Percentiles rank a stretch among this genome's conserved stretches.
phyloP scores from a whole-genome alignment of 2,113 vertebrate species.

The Peromyscus polionotus region DNA sequence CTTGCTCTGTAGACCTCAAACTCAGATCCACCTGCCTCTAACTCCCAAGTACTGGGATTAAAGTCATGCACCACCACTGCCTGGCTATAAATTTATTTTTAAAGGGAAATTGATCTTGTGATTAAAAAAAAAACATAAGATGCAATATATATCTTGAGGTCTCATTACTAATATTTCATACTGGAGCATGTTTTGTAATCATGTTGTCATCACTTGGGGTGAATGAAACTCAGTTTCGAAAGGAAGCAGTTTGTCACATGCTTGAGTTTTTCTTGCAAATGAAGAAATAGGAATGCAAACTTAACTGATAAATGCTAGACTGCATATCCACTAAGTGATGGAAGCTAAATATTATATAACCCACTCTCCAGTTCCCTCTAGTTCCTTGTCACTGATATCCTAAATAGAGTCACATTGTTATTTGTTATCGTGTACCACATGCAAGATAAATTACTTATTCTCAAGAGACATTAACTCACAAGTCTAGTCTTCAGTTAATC shows the following conservation, averaged over 20 bases:
- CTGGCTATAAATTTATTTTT: neutral
- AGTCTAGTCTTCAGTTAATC: neutral
- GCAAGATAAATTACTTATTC: neutral
- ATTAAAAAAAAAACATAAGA: neutral
- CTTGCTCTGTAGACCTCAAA: neutral
- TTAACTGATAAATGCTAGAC: neutral
- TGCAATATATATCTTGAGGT: neutral
- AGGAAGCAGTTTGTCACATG: neutral
- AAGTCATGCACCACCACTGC: neutral
- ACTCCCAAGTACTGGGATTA: neutral
- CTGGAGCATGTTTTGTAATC: neutral
- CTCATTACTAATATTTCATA: conserved; percentile 15
- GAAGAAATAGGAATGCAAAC: neutral
- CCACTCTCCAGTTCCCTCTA: neutral
- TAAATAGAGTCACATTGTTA: neutral
- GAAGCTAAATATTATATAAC: neutral
- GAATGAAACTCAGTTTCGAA: neutral
- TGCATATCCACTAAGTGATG: neutral
- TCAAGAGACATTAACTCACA: neutral
- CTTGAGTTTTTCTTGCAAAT: neutral
- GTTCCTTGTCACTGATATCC: neutral
- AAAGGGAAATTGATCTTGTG: neutral
- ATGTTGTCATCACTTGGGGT: neutral
- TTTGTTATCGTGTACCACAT: neutral
- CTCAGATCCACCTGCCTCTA: neutral